Conservation (phyloP, 2,113 vertebrate species). For the Xerus inauris region DNA sequence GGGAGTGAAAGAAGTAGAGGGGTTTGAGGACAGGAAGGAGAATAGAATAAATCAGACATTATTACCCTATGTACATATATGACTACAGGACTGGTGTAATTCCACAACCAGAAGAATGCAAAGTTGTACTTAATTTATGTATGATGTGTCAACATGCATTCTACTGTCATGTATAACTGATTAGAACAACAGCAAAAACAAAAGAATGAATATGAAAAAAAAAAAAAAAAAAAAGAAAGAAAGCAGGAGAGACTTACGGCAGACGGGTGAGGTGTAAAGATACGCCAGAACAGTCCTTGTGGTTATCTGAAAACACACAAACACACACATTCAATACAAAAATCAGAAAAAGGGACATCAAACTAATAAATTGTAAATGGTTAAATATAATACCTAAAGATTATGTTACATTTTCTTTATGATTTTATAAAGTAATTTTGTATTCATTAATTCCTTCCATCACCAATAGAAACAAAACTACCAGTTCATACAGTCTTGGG, state of each 20-base stretch:
- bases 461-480: neutral
- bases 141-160: too few species aligned
- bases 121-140: too few species aligned
- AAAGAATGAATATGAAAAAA: too few species aligned
- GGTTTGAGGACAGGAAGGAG: too few species aligned
- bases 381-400: neutral
- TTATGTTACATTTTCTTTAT: neutral
- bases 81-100: too few species aligned
- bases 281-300: conserved; percentile 97
- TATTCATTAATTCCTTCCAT: neutral
- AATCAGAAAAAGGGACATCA: neutral
- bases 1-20: too few species aligned
- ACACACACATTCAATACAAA: neutral
- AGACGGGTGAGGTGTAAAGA: conserved; percentile 94
- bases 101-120: too few species aligned
- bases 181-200: too few species aligned
- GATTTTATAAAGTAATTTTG: neutral
- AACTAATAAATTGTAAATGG: neutral
- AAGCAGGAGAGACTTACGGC: conserved; percentile 88
- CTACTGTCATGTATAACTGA: too few species aligned
- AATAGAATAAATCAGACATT: too few species aligned
- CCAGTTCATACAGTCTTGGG: neutral
- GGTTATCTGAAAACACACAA: conserved; percentile 90
- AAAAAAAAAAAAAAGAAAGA: neutral
- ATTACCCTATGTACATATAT: too few species aligned